Percentiles rank a stretch among this genome's conserved stretches.
phyloP scores from a whole-genome alignment of 2,113 vertebrate genomes.

The Colius striatus region DNA sequence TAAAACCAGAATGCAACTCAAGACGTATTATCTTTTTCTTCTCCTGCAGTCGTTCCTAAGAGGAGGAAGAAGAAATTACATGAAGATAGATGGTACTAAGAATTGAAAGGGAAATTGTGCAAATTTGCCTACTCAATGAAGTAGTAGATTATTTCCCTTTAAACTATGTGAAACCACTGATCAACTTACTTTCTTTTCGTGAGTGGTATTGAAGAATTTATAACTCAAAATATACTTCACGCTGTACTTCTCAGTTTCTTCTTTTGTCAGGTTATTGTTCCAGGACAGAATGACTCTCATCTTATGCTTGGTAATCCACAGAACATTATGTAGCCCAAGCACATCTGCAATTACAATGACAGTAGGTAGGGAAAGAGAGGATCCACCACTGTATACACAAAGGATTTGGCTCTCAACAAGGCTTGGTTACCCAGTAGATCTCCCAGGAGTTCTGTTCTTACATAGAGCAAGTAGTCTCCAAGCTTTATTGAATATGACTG shows the following conservation, averaged over 20 bases:
- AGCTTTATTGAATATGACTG: neutral
- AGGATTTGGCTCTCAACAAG: neutral
- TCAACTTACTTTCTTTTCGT: slow-evolving; percentile 41
- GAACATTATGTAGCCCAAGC: neutral
- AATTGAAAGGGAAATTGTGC: neutral
- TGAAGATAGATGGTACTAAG: neutral
- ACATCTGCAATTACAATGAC: slow-evolving; percentile 28
- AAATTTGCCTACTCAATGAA: neutral
- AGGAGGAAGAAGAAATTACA: neutral
- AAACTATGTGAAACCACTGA: neutral
- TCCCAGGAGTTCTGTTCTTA: neutral
- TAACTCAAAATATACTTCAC: slow-evolving; percentile 63
- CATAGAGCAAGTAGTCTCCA: neutral
- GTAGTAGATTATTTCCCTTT: neutral
- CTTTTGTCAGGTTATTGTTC: slow-evolving; percentile 46
- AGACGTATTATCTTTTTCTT: slow-evolving; percentile 44
- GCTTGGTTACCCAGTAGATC: neutral
- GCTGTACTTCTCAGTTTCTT: slow-evolving; percentile 36
- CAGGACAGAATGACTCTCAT: slow-evolving; percentile 36
- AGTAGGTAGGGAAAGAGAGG: neutral
- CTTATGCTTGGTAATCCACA: neutral
- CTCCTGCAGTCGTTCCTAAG: slow-evolving; percentile 32
- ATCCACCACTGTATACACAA: neutral
- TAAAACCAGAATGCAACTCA: slow-evolving; percentile 47
- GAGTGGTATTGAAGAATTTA: slow-evolving; percentile 40